phyloP scores from a whole-genome alignment of 1,140 invertebrate species.

The Drosophila nikananu region DNA sequence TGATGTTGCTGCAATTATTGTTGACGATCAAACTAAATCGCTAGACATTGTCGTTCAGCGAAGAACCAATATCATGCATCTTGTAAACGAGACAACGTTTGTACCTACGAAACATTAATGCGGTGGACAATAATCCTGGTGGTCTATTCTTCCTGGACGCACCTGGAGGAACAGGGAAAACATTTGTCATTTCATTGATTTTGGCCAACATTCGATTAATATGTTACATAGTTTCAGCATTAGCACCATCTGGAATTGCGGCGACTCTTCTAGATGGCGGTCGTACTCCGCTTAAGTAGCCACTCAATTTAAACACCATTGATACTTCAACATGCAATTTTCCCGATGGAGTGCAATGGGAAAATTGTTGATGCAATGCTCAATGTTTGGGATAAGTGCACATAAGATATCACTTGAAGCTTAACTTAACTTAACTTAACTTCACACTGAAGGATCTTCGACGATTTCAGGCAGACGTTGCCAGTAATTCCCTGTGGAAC shows the following conservation, averaged over 20 bases:
- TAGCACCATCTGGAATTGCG: not conserved
- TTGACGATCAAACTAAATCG: slow-evolving; percentile 5
- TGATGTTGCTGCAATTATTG: not conserved
- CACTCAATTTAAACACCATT: not conserved
- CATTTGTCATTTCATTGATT: not conserved
- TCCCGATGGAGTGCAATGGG: slow-evolving; percentile 65
- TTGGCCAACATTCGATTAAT: not conserved
- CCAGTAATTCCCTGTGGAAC: slow-evolving; percentile 49
- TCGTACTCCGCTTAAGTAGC: not conserved
- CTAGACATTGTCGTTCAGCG: not conserved
- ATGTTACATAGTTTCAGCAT: not conserved
- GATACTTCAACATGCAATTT: slow-evolving; percentile 12
- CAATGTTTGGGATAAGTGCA: no score
- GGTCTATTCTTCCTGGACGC: not conserved
- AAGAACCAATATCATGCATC: not conserved
- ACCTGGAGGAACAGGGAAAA: not conserved
- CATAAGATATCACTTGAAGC: no score
- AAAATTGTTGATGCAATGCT: slow-evolving; percentile 66
- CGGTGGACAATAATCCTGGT: not conserved
- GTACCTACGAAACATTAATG: no score
- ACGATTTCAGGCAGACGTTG: slow-evolving; percentile 11
- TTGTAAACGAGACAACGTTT: not conserved
- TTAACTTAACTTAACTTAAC: no score
- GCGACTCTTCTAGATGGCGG: not conserved
- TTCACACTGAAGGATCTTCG: no score